Evolutionary conservation across 2,797 vertebrate species (phyloP).

Genomic region (Avahi laniger): DNA sequence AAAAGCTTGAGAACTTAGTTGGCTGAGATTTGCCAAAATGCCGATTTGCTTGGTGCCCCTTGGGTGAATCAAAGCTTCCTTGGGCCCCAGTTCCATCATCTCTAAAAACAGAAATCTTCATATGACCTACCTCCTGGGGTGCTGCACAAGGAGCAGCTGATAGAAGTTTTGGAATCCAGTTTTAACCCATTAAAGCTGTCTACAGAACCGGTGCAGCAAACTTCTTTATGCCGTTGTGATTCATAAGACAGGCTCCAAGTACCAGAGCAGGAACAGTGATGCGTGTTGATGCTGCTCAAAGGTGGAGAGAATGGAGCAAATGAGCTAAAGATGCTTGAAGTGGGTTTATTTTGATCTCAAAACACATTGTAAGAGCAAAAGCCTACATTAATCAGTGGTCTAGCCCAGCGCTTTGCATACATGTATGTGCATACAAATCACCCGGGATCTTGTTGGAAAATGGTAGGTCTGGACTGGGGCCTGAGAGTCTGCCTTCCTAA

Average conservation of each 20-base stretch:
- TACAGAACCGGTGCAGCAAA: neutral
- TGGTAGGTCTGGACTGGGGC: neutral
- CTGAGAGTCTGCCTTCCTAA: neutral
- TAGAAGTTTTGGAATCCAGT: neutral
- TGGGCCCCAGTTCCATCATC: neutral
- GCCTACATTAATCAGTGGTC: neutral
- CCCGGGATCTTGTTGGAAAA: neutral
- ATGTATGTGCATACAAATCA: neutral
- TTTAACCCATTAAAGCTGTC: neutral
- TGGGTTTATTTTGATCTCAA: constrained; percentile 23
- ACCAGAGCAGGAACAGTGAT: neutral
- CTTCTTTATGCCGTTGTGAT: neutral
- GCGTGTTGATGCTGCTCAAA: neutral
- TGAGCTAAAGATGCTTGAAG: neutral
- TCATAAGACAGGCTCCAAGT: neutral
- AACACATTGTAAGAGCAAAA: constrained; percentile 1
- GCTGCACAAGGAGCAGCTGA: neutral
- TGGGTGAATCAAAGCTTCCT: neutral
- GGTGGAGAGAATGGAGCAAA: neutral
- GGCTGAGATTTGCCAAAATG: neutral
- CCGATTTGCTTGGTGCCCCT: neutral
- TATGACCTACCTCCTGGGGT: neutral
- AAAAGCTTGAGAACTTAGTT: neutral
- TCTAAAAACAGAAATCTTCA: neutral
- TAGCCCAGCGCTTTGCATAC: neutral